phyloP scores from a whole-genome alignment of 2,888 invertebrate species.

The Lasioglossum calceatum region DNA sequence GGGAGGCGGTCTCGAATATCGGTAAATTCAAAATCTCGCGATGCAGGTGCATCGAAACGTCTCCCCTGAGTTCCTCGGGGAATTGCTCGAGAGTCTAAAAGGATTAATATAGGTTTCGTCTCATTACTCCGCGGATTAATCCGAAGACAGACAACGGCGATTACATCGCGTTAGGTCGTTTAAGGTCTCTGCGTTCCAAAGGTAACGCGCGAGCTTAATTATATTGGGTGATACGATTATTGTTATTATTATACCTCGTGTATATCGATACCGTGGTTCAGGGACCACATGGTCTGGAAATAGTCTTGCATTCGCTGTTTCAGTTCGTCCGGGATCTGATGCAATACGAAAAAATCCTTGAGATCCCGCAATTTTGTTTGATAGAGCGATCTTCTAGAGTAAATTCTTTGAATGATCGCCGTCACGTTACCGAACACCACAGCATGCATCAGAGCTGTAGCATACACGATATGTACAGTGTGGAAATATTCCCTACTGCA shows the following conservation, averaged over 20 bases:
- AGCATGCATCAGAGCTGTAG: constrained; percentile 97
- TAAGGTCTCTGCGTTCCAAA: not conserved
- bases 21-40: constrained; percentile 97
- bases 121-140: constrained; percentile 17
- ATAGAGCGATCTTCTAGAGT: constrained; percentile 95
- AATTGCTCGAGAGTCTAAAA: constrained; percentile 96
- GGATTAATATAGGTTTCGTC: constrained; percentile 32
- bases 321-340: constrained; percentile 97
- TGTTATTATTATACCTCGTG: constrained; percentile 90
- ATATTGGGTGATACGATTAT: constrained; percentile 4
- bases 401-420: constrained; percentile 98
- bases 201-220: constrained; percentile 4
- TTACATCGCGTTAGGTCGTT: not conserved
- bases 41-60: constrained; percentile 98
- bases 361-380: constrained; percentile 97
- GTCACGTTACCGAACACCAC: constrained; percentile 99
- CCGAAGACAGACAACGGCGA: not conserved
- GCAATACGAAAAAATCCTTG: constrained; percentile 96
- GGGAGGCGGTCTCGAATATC: constrained; percentile 97
- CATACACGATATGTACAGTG: constrained; percentile 48
- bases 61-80: constrained; percentile 97
- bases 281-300: constrained; percentile 99
- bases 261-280: constrained; percentile 98
- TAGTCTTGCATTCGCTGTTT: constrained; percentile 98
- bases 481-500: constrained; percentile 25